Conservation (phyloP, 92 coral and sea anemone genomes). For the Ricordea florida region DNA sequence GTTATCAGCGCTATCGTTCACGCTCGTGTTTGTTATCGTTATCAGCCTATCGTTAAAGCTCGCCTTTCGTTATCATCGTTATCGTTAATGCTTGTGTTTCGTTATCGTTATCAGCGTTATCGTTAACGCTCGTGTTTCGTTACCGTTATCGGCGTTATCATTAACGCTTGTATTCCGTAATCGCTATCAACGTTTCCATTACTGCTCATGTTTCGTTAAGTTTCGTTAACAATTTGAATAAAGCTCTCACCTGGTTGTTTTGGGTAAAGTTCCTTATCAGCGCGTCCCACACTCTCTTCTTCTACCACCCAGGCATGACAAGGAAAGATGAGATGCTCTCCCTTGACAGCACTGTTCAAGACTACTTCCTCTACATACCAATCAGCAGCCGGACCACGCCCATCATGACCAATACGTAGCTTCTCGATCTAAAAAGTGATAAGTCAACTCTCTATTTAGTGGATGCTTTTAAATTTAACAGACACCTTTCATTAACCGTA, state of each 20-base stretch:
- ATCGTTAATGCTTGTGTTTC: too few species aligned
- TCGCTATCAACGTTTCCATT: background rate
- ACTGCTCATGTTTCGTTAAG: background rate
- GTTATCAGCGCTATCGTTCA: too few species aligned
- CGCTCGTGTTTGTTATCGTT: too few species aligned
- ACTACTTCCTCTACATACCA: slow-evolving; percentile 98
- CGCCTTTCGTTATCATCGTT: too few species aligned
- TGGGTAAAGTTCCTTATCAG: slow-evolving; percentile 77
- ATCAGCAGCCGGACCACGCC: slow-evolving; percentile 74
- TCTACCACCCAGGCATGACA: slow-evolving; percentile 92
- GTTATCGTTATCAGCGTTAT: too few species aligned
- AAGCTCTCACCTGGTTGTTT: slow-evolving; percentile 37
- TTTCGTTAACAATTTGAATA: too few species aligned
- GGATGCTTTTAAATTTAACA: too few species aligned
- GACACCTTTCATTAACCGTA: too few species aligned
- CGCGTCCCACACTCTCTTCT: slow-evolving; percentile 65
- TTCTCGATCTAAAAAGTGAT: slow-evolving; percentile 75
- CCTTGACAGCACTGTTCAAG: slow-evolving; percentile 87
- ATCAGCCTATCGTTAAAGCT: too few species aligned
- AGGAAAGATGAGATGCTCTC: slow-evolving; percentile 95
- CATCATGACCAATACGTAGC: slow-evolving; percentile 94
- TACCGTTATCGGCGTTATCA: too few species aligned
- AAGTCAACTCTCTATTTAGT: background rate
- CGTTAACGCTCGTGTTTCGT: too few species aligned
- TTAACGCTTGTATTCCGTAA: too few species aligned